Conservation (phyloP, 2,113 vertebrate species). For the Malurus elegans region DNA sequence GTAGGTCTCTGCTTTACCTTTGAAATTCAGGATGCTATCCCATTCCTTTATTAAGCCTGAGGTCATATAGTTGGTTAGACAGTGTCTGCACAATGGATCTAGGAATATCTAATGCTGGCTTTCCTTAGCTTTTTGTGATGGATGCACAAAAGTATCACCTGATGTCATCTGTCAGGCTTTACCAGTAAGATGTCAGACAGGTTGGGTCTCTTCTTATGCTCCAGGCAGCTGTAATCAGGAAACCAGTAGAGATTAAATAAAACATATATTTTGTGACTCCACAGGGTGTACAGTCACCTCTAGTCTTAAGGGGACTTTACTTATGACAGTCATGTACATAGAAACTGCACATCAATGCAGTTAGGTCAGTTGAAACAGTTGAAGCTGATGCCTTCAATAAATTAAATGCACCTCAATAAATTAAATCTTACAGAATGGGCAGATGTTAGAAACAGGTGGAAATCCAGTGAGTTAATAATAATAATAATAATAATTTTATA, state of each 20-base stretch:
- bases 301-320: not conserved
- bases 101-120: not conserved
- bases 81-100: not conserved
- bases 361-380: not conserved
- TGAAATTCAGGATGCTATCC: not conserved
- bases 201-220: not conserved
- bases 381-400: not conserved
- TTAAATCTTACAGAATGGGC: not conserved
- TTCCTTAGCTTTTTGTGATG: not conserved
- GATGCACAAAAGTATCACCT: not conserved
- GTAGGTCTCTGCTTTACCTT: not conserved
- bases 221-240: not conserved
- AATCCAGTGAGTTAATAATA: not conserved
- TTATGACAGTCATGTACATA: not conserved
- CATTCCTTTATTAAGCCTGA: not conserved
- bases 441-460: not conserved
- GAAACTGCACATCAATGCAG: not conserved
- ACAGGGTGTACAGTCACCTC: not conserved
- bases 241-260: not conserved
- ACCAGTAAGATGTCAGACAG: not conserved
- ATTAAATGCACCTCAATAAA: not conserved
- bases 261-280: not conserved
- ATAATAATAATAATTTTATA: not conserved
- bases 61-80: not conserved
- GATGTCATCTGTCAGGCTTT: not conserved